Base-by-base conservation (phyloP, 2,113 vertebrate genomes). In the Suricata suricatta region DNA sequence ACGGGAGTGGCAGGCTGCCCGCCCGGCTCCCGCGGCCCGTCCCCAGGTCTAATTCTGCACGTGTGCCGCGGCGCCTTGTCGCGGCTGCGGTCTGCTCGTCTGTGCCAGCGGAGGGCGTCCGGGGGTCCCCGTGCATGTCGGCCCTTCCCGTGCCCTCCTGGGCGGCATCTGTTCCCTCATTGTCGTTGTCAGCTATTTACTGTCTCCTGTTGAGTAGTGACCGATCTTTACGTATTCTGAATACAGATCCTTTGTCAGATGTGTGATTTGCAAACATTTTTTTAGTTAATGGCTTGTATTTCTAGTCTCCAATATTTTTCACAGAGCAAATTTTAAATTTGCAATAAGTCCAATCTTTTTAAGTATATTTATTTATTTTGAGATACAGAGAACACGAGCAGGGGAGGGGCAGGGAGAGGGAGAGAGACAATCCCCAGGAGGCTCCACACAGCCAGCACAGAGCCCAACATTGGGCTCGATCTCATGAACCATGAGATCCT, bases 11-110 rank as follows among this genome's bases (percentile, higher is more conserved):
- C 38, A 1, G 0, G 71, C 71, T 2, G 5, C 5, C 12, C 5
- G 3, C 23, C n/a, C 29, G 4, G 57, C 7, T 12, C 4, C 7
- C 15, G 2, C 23, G 27, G 15, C 10, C 2, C 10, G 7, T n/a
- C 23, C 10, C 3, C 12, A 1, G 21, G 15, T 81, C 19, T 54
- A 9, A 25, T 38, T 47, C 66, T 60, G 4, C 31, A 14, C 29
- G 21, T 19, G 4, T 44, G 17, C 13, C 10, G 79, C 8, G 50
- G 66, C 35, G 27, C 60, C 38, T 83, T 60, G 2, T 17, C 1
- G 4, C 6, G 77, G 63, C 38, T 21, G 27, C 8, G 35, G 35
- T 35, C 9, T 12, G 21, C 47, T 19, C 35, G 19, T 38, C 64
- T 21, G 0, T 29, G 14, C 7, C 3, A 14, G 41, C 74, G 27